phyloP scores from a whole-genome alignment of 1,140 invertebrate genomes.

The Drosophila nigromelanica region DNA sequence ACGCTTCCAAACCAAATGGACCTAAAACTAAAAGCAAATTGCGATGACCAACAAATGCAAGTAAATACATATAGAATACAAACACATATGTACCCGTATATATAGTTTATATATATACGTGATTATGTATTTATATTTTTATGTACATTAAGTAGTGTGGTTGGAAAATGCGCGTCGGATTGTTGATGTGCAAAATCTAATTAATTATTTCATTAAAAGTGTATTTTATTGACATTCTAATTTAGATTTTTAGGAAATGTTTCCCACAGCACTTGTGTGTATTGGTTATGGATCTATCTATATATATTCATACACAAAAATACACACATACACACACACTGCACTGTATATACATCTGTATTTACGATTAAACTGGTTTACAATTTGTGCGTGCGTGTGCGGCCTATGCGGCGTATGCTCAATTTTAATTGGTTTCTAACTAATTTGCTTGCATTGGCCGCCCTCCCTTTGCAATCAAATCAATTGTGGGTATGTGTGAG shows the following conservation, averaged over 20 bases:
- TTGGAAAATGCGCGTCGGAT: conserved; percentile 58
- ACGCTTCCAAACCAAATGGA: conserved; percentile 45
- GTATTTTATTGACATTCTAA: conserved; percentile 82
- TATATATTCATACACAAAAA: neutral
- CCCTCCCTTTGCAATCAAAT: conserved; percentile 6
- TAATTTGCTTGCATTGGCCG: conserved; percentile 69
- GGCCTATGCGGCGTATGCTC: conserved; percentile 66
- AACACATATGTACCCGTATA: neutral
- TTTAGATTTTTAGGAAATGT: conserved; percentile 76
- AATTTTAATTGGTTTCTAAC: conserved; percentile 82
- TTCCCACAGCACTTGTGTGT: conserved; percentile 2
- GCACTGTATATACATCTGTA: conserved; percentile 9
- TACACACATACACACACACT: neutral
- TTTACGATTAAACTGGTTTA: conserved; percentile 39
- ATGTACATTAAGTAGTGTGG: conserved; percentile 17
- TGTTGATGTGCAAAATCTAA: conserved; percentile 80
- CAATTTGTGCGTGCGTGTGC: conserved; percentile 30
- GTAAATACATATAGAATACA: conserved; percentile 13
- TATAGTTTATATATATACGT: conserved; percentile 6
- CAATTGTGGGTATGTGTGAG: conserved; percentile 2
- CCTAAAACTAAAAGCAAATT: conserved; percentile 52
- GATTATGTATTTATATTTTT: conserved; percentile 11
- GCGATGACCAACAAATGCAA: conserved; percentile 28
- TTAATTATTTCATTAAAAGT: conserved; percentile 80
- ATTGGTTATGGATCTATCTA: conserved; percentile 18